Evolutionary conservation across 2,113 vertebrate species (phyloP), one percentile per base, ranked within the genome.

Genomic region (Sander vitreus): DNA sequence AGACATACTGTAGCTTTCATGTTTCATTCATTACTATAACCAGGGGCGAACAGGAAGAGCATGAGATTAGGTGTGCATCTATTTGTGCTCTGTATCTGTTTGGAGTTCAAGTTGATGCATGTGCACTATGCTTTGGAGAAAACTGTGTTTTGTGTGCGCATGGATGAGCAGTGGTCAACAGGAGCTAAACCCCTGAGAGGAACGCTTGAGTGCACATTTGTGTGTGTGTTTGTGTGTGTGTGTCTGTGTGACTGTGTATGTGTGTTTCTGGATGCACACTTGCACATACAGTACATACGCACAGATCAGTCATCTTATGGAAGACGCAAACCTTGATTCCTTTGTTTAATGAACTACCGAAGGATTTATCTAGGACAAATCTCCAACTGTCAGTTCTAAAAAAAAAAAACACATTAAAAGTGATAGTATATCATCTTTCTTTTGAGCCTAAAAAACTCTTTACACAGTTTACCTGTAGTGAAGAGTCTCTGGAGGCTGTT

Each of bases 41-140:
- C 78, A 23, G 33, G 43, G 71, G 79, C 36, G 10, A 76, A 57
- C 0, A 23, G 30, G 21, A 65, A 18, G 27, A 16, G 54, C 67
- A 66, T 47, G 78, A 66, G 87, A 86, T 85, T 83, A 89, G 81
- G 90, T 88, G 77, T 60, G 58, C 30, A 10, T 78, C 19, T 74
- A n/a, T 73, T 21, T 75, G 76, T 55, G n/a, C 45, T 65, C 16
- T 54, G 27, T 13, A 21, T 68, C 58, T 68, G 60, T 67, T 55
- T 58, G 55, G 16, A 39, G 73, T 73, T 65, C 6, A 58, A 78
- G 70, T 57, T 71, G 33, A 65, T 60, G 63, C 51, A 25, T 39
- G 33, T 62, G 47, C n/a, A 2, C 51, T 15, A 14, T 10, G 74
- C 86, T 80, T 58, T 30, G 3, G 86, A 81, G 89, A 68, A 73